These are phyloP conservation scores for Geophilus truncorum DNA, from an alignment of 2,888 invertebrate genomes.

Conservation along the genomic window DNA sequence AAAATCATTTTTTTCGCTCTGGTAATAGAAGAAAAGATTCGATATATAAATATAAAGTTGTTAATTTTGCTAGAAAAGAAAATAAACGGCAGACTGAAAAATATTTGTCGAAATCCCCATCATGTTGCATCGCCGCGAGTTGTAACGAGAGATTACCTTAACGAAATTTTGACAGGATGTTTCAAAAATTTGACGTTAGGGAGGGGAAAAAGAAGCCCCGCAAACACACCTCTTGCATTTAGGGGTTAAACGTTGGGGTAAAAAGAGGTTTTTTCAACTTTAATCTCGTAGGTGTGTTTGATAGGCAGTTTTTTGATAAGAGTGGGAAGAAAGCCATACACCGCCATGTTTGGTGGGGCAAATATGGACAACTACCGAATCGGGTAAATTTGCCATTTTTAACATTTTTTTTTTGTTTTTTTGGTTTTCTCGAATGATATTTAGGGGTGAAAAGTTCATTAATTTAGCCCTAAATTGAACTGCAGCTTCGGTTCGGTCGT, in stretches of 20 bases:
- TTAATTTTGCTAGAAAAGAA: too few relatives aligned
- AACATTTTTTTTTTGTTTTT: background rate
- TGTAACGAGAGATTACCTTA: background rate
- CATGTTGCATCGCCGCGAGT: background rate
- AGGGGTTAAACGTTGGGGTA: slow-evolving; percentile 11
- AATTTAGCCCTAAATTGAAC: too few relatives aligned
- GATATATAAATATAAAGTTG: too few relatives aligned
- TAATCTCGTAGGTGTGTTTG: background rate
- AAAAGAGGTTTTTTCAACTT: background rate
- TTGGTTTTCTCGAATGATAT: background rate
- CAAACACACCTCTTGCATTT: slow-evolving; percentile 6
- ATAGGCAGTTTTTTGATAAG: background rate
- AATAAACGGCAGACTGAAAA: too few relatives aligned
- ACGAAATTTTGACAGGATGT: background rate
- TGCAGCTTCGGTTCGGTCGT: background rate
- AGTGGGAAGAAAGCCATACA: background rate
- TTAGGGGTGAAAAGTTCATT: too few relatives aligned
- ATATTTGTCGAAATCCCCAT: too few relatives aligned
- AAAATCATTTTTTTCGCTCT: too few relatives aligned
- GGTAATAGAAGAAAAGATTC: too few relatives aligned
- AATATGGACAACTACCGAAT: too few relatives aligned
- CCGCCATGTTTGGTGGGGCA: too few relatives aligned
- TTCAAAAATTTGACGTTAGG: background rate
- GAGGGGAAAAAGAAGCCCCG: background rate
- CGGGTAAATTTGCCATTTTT: too few relatives aligned